Evolutionary conservation across 2,888 invertebrate genomes (phyloP).

Genomic region (Ptychoptera contaminata): DNA sequence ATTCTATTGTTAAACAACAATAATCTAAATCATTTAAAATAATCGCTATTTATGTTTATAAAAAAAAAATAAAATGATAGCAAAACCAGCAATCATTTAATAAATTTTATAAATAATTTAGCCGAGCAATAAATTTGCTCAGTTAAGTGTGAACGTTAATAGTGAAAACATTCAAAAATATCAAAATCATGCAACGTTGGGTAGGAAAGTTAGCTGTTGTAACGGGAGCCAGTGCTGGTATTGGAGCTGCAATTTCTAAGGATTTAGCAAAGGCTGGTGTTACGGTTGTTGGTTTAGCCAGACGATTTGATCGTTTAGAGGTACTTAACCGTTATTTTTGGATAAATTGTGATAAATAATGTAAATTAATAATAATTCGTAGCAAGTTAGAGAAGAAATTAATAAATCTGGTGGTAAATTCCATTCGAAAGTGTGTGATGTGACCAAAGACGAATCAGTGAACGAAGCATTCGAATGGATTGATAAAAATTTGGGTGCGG

Average conservation of each 20-base stretch:
- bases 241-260: conserved; percentile 35
- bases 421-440: conserved; percentile 31
- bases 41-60: too few relatives aligned
- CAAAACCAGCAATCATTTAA: too few relatives aligned
- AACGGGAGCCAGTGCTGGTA: conserved; percentile 47
- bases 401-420: conserved; percentile 15
- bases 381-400: background rate
- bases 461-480: conserved; percentile 35
- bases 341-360: background rate
- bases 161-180: background rate
- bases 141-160: too few relatives aligned
- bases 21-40: too few relatives aligned
- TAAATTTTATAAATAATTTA: too few relatives aligned
- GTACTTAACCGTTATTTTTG: conserved; percentile 9
- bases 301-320: conserved; percentile 32
- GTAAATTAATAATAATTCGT: background rate
- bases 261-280: conserved; percentile 34
- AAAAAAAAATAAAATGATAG: too few relatives aligned
- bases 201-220: conserved; percentile 42
- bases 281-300: conserved; percentile 37
- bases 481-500: conserved; percentile 32
- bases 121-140: too few relatives aligned
- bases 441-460: conserved; percentile 37
- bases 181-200: conserved; percentile 40
- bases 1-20: too few relatives aligned